Percentiles rank a stretch among this genome's conserved stretches.
phyloP scores from a whole-genome alignment of 1,140 invertebrate species.

The Drosophila punjabiensis region DNA sequence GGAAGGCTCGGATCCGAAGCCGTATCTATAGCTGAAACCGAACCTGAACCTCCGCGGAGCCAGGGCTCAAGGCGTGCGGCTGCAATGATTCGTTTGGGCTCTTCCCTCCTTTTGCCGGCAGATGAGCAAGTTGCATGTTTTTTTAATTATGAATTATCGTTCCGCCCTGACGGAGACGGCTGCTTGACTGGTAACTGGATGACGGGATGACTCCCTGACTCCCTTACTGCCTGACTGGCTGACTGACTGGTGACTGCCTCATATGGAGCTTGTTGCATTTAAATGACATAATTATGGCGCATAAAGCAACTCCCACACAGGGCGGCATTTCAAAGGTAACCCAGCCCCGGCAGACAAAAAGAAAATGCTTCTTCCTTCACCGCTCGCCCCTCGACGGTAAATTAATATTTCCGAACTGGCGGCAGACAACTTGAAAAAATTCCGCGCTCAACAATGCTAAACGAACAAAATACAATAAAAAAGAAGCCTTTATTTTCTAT shows the following conservation, averaged over 20 bases:
- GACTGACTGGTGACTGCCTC: constrained; percentile 28
- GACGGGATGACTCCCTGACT: constrained; percentile 47
- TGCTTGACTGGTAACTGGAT: constrained; percentile 38
- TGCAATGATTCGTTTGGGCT: constrained; percentile 52
- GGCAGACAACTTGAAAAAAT: constrained; percentile 76
- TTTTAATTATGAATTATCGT: constrained; percentile 82
- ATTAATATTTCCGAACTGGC: constrained; percentile 64
- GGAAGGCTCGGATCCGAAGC: constrained; percentile 24
- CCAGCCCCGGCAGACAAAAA: constrained; percentile 22
- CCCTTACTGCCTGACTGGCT: constrained; percentile 36
- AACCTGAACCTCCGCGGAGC: constrained; percentile 22
- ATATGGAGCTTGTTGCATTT: constrained; percentile 77
- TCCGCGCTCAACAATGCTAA: constrained; percentile 37
- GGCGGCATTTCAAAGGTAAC: constrained; percentile 61
- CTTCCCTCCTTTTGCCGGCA: constrained; percentile 34
- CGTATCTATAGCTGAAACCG: constrained; percentile 33
- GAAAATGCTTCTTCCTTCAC: constrained; percentile 17
- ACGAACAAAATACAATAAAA: constrained; percentile 23
- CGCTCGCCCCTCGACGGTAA: constrained; percentile 16
- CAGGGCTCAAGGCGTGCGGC: constrained; percentile 60
- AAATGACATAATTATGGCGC: constrained; percentile 82
- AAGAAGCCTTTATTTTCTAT: constrained; percentile 67
- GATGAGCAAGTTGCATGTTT: constrained; percentile 76
- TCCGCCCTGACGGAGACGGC: constrained; percentile 35
- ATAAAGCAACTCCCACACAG: constrained; percentile 78